These are phyloP conservation scores for Peromyscus eremicus DNA, from an alignment of 2,797 vertebrate genomes.

Conservation along the genomic window DNA sequence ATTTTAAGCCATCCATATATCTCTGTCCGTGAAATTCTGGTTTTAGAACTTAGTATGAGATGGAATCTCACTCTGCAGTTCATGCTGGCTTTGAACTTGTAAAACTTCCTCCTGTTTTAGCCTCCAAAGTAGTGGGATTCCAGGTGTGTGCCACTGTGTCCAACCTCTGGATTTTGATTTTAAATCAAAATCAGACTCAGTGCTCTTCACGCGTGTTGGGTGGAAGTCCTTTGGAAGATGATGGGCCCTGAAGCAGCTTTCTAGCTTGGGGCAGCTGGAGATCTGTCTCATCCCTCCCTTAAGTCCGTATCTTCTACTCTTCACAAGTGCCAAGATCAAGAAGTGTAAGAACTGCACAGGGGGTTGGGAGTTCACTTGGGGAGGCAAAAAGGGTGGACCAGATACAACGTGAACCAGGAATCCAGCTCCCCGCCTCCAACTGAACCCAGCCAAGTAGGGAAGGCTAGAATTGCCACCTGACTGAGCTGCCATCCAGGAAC, in stretches of 20 bases:
- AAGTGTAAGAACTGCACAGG: background rate
- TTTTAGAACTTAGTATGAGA: background rate
- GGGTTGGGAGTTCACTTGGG: background rate
- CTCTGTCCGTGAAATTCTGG: background rate
- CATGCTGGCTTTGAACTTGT: background rate
- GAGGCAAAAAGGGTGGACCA: background rate
- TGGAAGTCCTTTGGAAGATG: background rate
- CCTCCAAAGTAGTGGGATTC: background rate
- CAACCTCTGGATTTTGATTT: background rate
- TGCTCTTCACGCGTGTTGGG: background rate
- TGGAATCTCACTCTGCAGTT: no score
- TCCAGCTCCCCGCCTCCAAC: background rate
- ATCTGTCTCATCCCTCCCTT: background rate
- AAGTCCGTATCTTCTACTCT: background rate
- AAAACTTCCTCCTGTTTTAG: background rate
- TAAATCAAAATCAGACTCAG: background rate
- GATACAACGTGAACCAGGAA: background rate
- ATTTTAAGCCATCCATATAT: background rate
- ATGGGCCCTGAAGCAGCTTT: background rate
- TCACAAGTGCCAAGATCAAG: background rate
- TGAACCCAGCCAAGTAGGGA: background rate
- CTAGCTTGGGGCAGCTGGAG: background rate
- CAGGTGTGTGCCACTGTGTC: no score
- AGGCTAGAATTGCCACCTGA: background rate
- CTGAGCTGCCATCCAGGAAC: background rate